Conservation (phyloP, 2,797 vertebrate genomes). For the Pterois miles region DNA sequence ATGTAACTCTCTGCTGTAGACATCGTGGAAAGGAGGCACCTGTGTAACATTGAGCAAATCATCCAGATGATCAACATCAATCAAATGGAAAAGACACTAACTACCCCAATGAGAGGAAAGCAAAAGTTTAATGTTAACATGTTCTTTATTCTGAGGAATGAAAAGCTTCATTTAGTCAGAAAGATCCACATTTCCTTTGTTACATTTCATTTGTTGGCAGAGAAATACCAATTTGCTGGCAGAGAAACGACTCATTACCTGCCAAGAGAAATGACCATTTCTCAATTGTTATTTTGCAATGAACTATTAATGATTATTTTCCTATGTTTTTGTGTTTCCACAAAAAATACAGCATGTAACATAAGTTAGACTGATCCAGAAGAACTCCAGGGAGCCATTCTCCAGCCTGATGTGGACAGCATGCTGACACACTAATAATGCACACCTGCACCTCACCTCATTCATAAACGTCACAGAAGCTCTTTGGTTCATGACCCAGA, state of each 20-base stretch:
- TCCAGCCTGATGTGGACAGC: neutral
- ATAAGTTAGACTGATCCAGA: neutral
- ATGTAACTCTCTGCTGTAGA: conserved; percentile 90
- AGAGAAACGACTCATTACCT: neutral
- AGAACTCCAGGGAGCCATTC: neutral
- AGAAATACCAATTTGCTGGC: neutral
- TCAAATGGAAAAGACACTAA: neutral
- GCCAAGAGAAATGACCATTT: neutral
- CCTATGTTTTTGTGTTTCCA: neutral
- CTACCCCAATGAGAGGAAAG: neutral
- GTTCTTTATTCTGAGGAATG: conserved; percentile 6
- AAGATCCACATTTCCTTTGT: neutral
- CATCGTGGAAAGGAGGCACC: conserved; percentile 91
- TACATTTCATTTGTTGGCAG: neutral
- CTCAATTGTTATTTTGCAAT: neutral
- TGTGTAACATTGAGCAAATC: conserved; percentile 53
- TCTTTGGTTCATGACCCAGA: conserved; percentile 2
- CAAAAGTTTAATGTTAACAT: too few species aligned
- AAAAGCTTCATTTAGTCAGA: neutral
- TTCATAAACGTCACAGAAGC: neutral
- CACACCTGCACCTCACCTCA: neutral
- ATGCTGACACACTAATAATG: neutral
- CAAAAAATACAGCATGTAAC: neutral
- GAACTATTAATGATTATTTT: neutral
- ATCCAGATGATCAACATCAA: neutral